Evolutionary conservation across 2,797 vertebrate genomes (phyloP), one percentile per base, ranked within the genome.

Genomic region (Forpus xanthops): DNA sequence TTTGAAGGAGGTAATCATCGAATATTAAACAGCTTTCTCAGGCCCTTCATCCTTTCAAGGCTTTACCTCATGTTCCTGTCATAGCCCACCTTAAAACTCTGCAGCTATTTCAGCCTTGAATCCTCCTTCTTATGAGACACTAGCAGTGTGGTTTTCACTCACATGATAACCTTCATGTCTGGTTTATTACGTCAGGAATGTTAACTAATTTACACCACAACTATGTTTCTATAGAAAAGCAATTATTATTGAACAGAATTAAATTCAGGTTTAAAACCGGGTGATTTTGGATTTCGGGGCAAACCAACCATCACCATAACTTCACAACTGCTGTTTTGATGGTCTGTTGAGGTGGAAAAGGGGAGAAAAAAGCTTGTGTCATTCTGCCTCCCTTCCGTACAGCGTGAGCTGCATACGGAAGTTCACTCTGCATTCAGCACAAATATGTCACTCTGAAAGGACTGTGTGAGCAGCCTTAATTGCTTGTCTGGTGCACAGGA

Each of bases 401-500:
- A 78, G 27, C 1, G 0, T 70, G 58, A 23, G 2, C 16, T 20
- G 76, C 65, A 37, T 88, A n/a, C 53, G 84, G 62, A 85, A 88
- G 52, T 73, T 70, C 71, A 14, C 64, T 96, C 78, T 90, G 58
- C 62, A 94, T 93, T 95, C 94, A 88, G 76, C 62, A 75, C 53
- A 86, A 88, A 16, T 13, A 53, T 30, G 87, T 33, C 87, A 41
- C 49, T 92, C 85, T 75, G 79, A 93, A 97, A 95, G 85, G 82
- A 85, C 89, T 84, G 52, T 91, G 85, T 96, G 94, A 95, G 91
- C 85, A 93, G 64, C 71, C 70, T 84, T 91, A 94, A 93, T 94
- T 96, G 76, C 89, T 93, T 94, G 83, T 89, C 96, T 94, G 74
- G 71, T 95, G 91, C 93, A 94, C 83, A 66, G 81, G 94, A 39